Conservation (phyloP, 2,888 invertebrate genomes). For the Ethmia dodecea region DNA sequence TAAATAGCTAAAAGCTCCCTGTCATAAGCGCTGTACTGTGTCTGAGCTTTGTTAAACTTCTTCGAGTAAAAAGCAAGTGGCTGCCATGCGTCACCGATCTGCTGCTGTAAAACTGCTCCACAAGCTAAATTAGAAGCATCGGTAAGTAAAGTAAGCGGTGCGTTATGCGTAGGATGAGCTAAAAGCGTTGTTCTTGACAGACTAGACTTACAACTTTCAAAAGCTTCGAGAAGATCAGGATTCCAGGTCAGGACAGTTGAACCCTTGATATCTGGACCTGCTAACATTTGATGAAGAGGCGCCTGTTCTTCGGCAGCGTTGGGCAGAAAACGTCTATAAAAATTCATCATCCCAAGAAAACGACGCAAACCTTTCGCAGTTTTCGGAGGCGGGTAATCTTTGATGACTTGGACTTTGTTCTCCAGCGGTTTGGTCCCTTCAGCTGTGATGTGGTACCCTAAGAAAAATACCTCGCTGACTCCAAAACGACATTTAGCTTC, state of each 20-base stretch:
- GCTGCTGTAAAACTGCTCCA: constrained; percentile 15
- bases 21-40: constrained; percentile 16
- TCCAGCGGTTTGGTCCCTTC: constrained; percentile 15
- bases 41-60: constrained; percentile 13
- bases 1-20: constrained; percentile 18
- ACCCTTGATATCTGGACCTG: no score
- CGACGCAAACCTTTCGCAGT: constrained; percentile 11
- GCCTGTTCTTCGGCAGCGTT: no score
- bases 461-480: constrained; percentile 19
- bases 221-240: constrained; percentile 1
- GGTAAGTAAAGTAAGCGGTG: no score
- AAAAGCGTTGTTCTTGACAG: constrained; percentile 2
- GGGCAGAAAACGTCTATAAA: constrained; percentile 15
- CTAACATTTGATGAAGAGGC: constrained; percentile 5
- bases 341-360: constrained; percentile 18
- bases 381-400: constrained; percentile 11
- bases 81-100: constrained; percentile 7
- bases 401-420: constrained; percentile 10
- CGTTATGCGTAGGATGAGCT: constrained; percentile 1
- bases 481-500: background rate
- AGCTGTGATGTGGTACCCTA: constrained; percentile 21
- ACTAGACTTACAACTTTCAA: constrained; percentile 5
- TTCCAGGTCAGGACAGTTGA: constrained; percentile 5
- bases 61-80: constrained; percentile 20
- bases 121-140: constrained; percentile 8